Evolutionary conservation across 2,113 vertebrate genomes (phyloP).

Genomic region (Aphyosemion australe): DNA sequence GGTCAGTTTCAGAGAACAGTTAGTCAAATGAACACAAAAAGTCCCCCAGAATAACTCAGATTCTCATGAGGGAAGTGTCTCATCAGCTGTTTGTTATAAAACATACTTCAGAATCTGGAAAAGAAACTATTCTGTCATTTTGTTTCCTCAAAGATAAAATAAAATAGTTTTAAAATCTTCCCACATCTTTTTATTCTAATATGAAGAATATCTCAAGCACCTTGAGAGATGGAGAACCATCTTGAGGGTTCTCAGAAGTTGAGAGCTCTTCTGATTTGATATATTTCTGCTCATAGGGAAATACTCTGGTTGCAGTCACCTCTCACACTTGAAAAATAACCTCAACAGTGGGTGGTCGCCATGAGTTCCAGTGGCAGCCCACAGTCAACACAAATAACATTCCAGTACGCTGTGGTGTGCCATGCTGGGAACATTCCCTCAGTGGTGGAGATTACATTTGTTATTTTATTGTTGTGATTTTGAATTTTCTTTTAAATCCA

Average conservation of each 20-base stretch:
- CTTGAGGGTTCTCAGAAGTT: background rate
- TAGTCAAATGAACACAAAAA: constrained; percentile 3
- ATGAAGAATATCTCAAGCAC: background rate
- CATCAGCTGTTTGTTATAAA: background rate
- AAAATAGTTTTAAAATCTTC: background rate
- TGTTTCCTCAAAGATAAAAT: too few species aligned
- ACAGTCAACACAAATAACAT: constrained; percentile 63
- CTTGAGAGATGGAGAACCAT: background rate
- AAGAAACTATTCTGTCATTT: too few species aligned
- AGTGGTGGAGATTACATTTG: too few species aligned
- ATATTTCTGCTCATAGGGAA: background rate
- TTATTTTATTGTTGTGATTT: background rate
- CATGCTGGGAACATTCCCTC: background rate
- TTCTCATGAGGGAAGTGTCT: background rate
- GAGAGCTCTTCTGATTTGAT: background rate
- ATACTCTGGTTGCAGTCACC: constrained; percentile 7
- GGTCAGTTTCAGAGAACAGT: background rate
- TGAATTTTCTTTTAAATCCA: too few species aligned
- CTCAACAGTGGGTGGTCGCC: constrained; percentile 30
- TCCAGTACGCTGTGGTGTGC: constrained; percentile 45
- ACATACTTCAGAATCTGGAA: too few species aligned
- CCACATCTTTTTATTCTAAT: background rate
- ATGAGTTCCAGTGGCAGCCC: constrained; percentile 43
- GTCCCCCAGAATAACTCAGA: background rate
- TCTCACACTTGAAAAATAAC: constrained; percentile 19